These are phyloP conservation scores for Dermolepida albohirtum DNA, from an alignment of 2,888 invertebrate genomes.

Conservation along the genomic window DNA sequence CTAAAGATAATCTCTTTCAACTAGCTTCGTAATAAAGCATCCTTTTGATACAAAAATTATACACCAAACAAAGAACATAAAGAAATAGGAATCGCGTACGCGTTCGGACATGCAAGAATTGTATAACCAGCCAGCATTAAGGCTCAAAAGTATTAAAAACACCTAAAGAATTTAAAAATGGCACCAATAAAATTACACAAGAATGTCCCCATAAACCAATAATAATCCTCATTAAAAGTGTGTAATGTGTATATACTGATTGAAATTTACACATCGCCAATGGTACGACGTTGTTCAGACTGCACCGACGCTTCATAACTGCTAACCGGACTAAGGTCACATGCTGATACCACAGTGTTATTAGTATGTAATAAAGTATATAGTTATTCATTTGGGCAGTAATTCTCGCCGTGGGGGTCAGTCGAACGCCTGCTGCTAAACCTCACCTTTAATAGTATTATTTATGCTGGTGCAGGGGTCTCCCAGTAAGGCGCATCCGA, in stretches of 20 bases:
- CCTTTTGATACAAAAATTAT: no score
- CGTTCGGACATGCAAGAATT: conserved; percentile 9
- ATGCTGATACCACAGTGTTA: conserved; percentile 65
- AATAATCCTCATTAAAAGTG: conserved; percentile 51
- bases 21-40: no score
- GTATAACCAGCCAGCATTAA: conserved; percentile 45
- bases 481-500: conserved; percentile 55
- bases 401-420: conserved; percentile 65
- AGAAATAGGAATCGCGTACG: no score
- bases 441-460: conserved; percentile 68
- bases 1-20: no score
- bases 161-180: conserved; percentile 41
- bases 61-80: no score
- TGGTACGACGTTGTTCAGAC: conserved; percentile 51
- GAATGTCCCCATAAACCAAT: conserved; percentile 47
- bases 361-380: conserved; percentile 67
- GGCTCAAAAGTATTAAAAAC: conserved; percentile 40
- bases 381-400: conserved; percentile 67
- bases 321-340: conserved; percentile 58
- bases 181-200: conserved; percentile 41
- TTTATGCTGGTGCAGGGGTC: conserved; percentile 63
- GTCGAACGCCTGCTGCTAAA: conserved; percentile 63
- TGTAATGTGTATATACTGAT: conserved; percentile 50
- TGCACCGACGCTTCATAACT: conserved; percentile 58
- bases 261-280: conserved; percentile 54